These are phyloP conservation scores for Bufo bufo DNA, from an alignment of 2,113 vertebrate genomes.

Conservation along the genomic window DNA sequence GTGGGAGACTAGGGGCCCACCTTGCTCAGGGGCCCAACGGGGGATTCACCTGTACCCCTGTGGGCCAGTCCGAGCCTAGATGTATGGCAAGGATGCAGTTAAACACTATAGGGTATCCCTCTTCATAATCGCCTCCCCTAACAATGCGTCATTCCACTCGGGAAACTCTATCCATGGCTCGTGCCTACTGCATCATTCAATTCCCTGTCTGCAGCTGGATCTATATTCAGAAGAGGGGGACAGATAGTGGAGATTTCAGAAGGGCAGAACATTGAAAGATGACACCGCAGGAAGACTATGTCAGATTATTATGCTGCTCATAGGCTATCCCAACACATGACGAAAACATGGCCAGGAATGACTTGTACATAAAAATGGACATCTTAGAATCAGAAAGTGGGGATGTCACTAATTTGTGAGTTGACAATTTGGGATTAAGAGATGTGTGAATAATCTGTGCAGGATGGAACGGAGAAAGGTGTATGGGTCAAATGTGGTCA, in stretches of 20 bases:
- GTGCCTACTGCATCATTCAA: conserved; percentile 15
- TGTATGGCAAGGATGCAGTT: conserved; percentile 27
- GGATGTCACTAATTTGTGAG: not conserved
- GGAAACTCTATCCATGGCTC: conserved; percentile 50
- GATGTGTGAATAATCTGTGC: not conserved
- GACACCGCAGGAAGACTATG: conserved; percentile 43
- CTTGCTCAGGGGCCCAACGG: no score
- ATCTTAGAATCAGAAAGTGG: not conserved
- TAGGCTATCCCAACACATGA: conserved; percentile 4
- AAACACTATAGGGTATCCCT: conserved; percentile 44
- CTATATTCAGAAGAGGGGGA: conserved; percentile 53
- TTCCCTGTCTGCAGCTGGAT: conserved; percentile 25
- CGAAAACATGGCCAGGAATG: not conserved
- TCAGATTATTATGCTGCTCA: not conserved
- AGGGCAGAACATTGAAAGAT: conserved; percentile 40
- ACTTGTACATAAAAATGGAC: not conserved
- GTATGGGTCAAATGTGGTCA: not conserved
- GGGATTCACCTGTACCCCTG: no score
- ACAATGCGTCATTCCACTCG: conserved; percentile 49
- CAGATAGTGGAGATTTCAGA: conserved; percentile 17
- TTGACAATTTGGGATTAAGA: not conserved
- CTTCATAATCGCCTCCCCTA: conserved; percentile 19
- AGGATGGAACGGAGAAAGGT: not conserved
- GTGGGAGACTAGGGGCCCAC: no score
- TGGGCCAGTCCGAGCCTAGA: no score